Evolutionary conservation across 2,797 vertebrate species (phyloP).

Genomic region (Paedocypris micromegethes): DNA sequence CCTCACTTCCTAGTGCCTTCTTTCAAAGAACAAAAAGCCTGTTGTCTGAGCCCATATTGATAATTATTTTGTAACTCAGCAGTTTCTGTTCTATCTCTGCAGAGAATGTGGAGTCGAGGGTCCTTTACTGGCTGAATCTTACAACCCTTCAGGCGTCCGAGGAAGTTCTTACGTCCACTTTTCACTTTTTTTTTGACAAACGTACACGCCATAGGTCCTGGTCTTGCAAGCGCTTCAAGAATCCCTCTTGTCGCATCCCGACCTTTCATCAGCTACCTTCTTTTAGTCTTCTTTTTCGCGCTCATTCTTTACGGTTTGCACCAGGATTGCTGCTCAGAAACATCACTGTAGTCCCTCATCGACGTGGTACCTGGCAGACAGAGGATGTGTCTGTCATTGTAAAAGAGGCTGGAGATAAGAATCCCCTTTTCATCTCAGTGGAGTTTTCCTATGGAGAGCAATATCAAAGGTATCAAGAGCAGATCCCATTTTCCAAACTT

Average conservation of each 20-base stretch:
- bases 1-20: slow-evolving; percentile 63
- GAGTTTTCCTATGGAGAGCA: slow-evolving; percentile 74
- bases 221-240: slow-evolving; percentile 75
- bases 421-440: slow-evolving; percentile 68
- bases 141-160: slow-evolving; percentile 87
- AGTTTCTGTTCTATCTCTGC: slow-evolving; percentile 64
- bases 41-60: slow-evolving; percentile 36
- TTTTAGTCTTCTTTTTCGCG: slow-evolving; percentile 71
- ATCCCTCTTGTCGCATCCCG: slow-evolving; percentile 62
- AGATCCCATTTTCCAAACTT: slow-evolving; percentile 51
- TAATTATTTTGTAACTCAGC: slow-evolving; percentile 45
- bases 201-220: slow-evolving; percentile 65
- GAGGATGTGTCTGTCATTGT: slow-evolving; percentile 78
- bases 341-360: slow-evolving; percentile 69
- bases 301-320: slow-evolving; percentile 62
- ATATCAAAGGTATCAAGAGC: slow-evolving; percentile 56
- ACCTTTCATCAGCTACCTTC: slow-evolving; percentile 54
- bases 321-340: slow-evolving; percentile 73
- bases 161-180: slow-evolving; percentile 77
- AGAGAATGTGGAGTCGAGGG: slow-evolving; percentile 65
- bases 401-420: slow-evolving; percentile 66
- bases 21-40: slow-evolving; percentile 42
- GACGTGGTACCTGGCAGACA: slow-evolving; percentile 79
- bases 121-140: slow-evolving; percentile 81
- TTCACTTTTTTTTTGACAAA: slow-evolving; percentile 82